Percentiles rank a stretch among this genome's conserved stretches.
Conservation (phyloP, 2,797 vertebrate genomes). For the Urophycis tenuis region DNA sequence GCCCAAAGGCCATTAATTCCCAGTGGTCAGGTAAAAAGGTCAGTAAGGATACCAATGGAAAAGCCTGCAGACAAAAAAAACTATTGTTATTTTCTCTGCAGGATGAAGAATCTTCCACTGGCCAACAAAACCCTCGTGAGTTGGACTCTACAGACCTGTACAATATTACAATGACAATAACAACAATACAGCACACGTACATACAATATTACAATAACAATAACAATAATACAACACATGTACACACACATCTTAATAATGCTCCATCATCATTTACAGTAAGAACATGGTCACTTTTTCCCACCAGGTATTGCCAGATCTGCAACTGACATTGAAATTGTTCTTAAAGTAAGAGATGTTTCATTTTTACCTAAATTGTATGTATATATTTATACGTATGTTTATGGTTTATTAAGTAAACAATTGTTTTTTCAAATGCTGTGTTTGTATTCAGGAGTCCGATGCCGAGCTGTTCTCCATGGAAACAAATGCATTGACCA, state of each 20-base stretch:
- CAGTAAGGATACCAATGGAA: neutral
- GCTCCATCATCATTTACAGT: neutral
- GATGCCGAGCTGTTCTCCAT: slow-evolving; percentile 17
- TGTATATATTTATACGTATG: neutral
- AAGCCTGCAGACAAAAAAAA: neutral
- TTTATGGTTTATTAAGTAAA: neutral
- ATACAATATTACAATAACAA: too few relatives aligned
- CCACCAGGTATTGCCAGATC: slow-evolving; percentile 36
- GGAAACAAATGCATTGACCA: slow-evolving; percentile 36
- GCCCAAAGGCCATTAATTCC: neutral
- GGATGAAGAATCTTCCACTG: neutral
- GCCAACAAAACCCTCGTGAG: slow-evolving; percentile 42
- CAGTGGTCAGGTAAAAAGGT: too few relatives aligned
- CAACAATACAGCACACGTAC: too few relatives aligned
- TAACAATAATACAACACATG: neutral
- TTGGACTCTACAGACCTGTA: slow-evolving; percentile 2
- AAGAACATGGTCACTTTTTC: slow-evolving; percentile 6
- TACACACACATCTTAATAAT: neutral
- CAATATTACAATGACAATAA: too few relatives aligned
- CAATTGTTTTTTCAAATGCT: neutral
- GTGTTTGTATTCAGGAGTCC: slow-evolving; percentile 38
- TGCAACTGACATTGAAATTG: fast-evolving
- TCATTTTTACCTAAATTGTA: slow-evolving; percentile 5
- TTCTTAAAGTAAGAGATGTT: slow-evolving; percentile 40
- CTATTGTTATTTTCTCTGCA: slow-evolving; percentile 18